These are phyloP conservation scores for Morpho achilles DNA, from an alignment of 2,888 invertebrate genomes.

Conservation along the genomic window DNA sequence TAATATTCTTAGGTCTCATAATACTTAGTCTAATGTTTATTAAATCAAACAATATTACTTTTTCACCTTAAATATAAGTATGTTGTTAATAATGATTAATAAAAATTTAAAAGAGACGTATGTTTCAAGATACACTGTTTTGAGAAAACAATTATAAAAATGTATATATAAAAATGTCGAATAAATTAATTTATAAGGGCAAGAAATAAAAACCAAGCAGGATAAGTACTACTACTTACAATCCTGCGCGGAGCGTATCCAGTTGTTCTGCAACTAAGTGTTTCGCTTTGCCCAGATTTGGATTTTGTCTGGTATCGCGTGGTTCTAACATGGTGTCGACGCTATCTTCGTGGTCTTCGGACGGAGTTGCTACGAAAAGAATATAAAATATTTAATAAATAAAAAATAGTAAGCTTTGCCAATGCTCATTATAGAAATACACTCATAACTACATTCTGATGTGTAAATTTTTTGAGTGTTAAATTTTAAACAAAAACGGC, in stretches of 20 bases:
- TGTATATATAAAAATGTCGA: no score
- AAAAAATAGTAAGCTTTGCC: not conserved
- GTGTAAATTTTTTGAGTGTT: not conserved
- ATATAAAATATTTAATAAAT: not conserved
- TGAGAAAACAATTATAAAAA: no score
- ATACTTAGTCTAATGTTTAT: no score
- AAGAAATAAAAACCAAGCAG: no score
- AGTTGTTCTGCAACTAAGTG: conserved; percentile 51
- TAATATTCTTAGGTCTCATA: no score
- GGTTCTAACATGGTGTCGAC: conserved; percentile 28
- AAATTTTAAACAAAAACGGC: not conserved
- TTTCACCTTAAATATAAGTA: no score
- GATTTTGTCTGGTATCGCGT: conserved; percentile 61
- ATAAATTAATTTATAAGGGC: no score
- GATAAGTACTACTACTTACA: conserved; percentile 46
- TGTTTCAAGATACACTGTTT: no score
- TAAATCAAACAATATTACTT: no score
- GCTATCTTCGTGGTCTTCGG: not conserved
- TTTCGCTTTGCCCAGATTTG: conserved; percentile 58
- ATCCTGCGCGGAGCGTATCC: conserved; percentile 44
- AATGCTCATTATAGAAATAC: no score
- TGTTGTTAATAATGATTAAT: no score
- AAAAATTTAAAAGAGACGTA: no score
- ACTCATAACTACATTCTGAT: not conserved
- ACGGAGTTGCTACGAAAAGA: not conserved